Evolutionary conservation across 2,888 invertebrate genomes (phyloP).

Genomic region (Diadegma fenestrale): DNA sequence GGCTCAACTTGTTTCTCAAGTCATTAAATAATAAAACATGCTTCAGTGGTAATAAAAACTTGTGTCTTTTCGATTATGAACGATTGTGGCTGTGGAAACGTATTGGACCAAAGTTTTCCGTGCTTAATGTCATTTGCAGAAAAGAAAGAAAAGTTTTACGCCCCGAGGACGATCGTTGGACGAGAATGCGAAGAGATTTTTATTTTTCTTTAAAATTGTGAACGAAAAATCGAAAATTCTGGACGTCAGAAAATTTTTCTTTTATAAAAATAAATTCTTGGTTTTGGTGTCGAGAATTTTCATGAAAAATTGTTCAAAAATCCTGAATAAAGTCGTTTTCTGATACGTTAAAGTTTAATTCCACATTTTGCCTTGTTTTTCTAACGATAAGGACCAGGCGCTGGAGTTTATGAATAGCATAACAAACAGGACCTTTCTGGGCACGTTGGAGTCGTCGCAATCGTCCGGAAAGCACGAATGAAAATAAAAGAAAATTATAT

Average conservation of each 20-base stretch:
- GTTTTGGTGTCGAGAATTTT: too few relatives aligned
- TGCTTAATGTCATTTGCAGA: background rate
- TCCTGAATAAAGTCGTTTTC: background rate
- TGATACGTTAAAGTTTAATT: background rate
- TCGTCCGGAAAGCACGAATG: constrained; percentile 18
- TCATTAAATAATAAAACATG: constrained; percentile 21
- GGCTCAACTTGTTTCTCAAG: background rate
- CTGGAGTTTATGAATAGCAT: constrained; percentile 35
- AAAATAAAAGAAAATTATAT: constrained; percentile 16
- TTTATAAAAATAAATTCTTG: too few relatives aligned
- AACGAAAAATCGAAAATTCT: too few relatives aligned
- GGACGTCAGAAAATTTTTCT: too few relatives aligned
- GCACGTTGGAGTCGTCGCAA: constrained; percentile 2
- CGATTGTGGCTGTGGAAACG: background rate
- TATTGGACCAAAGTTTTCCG: background rate
- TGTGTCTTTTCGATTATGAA: background rate
- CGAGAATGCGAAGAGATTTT: too few relatives aligned
- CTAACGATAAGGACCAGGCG: constrained; percentile 16
- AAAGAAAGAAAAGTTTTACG: background rate
- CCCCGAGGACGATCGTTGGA: too few relatives aligned
- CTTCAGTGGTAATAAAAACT: background rate
- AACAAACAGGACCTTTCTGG: constrained; percentile 29
- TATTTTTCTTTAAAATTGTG: too few relatives aligned
- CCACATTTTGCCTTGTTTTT: background rate
- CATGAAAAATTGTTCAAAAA: too few relatives aligned